A percentile compares a stretch with the other conserved stretches of the same genome.
Evolutionary conservation across 2,797 vertebrate genomes (phyloP).

Genomic region (Cichlasoma orientale): DNA sequence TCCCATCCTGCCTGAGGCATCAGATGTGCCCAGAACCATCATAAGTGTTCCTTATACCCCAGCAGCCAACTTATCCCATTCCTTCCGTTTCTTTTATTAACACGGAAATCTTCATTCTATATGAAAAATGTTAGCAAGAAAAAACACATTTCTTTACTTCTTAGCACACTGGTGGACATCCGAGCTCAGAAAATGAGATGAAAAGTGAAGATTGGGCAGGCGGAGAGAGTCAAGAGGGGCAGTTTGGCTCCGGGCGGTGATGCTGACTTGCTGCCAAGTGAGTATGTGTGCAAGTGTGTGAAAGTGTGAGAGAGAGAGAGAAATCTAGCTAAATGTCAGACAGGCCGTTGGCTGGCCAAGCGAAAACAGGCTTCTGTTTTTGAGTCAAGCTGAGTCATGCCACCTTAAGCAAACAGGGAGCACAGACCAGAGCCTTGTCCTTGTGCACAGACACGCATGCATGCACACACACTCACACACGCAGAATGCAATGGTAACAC

Average conservation of each 20-base stretch:
- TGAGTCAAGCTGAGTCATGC: conserved; percentile 77
- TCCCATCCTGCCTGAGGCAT: conserved; percentile 2
- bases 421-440: conserved; percentile 81
- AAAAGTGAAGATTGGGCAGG: conserved; percentile 37
- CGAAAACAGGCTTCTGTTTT: conserved; percentile 78
- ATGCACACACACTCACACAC: conserved; percentile 25
- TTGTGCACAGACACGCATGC: conserved; percentile 12
- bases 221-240: conserved; percentile 25
- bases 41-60: not conserved
- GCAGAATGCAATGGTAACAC: conserved; percentile 54
- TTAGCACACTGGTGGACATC: conserved; percentile 49
- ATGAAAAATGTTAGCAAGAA: conserved; percentile 1
- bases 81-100: not conserved
- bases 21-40: not conserved
- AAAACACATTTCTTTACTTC: conserved; percentile 33
- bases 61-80: not conserved
- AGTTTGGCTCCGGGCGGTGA: conserved; percentile 25
- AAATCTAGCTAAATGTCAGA: conserved; percentile 68
- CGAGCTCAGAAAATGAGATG: conserved; percentile 50
- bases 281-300: conserved; percentile 15
- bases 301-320: conserved; percentile 31
- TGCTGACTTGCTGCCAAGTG: conserved; percentile 53
- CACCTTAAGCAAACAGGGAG: conserved; percentile 81
- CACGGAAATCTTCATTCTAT: not conserved
- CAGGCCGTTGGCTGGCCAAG: conserved; percentile 68